phyloP scores from a whole-genome alignment of 1,140 invertebrate genomes.

The Trichonephila inaurata region DNA sequence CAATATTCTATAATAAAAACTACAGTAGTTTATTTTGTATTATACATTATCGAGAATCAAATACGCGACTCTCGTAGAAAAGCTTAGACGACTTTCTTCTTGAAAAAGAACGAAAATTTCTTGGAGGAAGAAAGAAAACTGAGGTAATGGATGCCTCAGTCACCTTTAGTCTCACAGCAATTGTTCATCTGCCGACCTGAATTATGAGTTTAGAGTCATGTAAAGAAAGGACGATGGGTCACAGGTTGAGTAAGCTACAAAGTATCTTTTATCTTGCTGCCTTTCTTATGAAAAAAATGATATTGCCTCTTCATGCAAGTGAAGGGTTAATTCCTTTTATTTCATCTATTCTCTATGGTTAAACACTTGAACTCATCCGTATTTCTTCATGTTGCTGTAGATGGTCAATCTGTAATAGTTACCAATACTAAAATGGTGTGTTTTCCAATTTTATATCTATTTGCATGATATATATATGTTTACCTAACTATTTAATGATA shows the following conservation, averaged over 20 bases:
- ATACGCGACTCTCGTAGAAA: too few relatives aligned
- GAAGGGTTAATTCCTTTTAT: not conserved
- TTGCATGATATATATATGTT: too few relatives aligned
- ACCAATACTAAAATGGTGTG: too few relatives aligned
- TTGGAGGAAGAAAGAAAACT: conserved; percentile 9
- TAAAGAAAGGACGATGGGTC: not conserved
- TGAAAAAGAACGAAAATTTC: not conserved
- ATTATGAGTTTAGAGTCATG: conserved; percentile 8
- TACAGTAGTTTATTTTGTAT: too few relatives aligned
- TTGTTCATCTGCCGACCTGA: conserved; percentile 29
- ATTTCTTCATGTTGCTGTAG: too few relatives aligned
- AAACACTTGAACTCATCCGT: too few relatives aligned
- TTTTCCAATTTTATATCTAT: too few relatives aligned
- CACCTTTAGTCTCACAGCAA: conserved; percentile 21
- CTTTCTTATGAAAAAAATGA: not conserved
- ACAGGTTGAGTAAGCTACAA: not conserved
- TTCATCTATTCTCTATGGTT: not conserved
- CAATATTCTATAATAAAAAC: too few relatives aligned
- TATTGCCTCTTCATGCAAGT: not conserved
- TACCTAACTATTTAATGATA: too few relatives aligned
- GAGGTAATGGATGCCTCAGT: conserved; percentile 11
- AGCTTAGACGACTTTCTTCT: too few relatives aligned
- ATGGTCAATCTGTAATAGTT: too few relatives aligned
- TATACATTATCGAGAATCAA: too few relatives aligned
- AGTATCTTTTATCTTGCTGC: not conserved